Percentiles rank a stretch among this genome's conserved stretches.
phyloP scores from a whole-genome alignment of 2,797 vertebrate genomes.

The Sparidentex hasta region DNA sequence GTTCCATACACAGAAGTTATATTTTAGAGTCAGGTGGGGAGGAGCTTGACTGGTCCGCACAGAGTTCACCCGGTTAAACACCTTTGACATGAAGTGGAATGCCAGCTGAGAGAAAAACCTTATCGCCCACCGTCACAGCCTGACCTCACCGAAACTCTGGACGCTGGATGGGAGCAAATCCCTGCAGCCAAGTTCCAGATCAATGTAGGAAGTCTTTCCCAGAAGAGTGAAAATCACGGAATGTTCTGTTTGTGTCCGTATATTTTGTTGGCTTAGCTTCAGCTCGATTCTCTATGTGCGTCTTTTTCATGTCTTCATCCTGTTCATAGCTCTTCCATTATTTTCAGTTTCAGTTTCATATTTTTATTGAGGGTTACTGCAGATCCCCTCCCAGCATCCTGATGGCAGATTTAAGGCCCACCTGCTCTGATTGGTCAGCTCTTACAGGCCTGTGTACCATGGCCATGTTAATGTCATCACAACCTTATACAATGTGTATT shows the following conservation, averaged over 20 bases:
- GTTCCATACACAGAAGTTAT: slow-evolving; percentile 5
- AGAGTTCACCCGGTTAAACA: neutral
- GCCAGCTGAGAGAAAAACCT: neutral
- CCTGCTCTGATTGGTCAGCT: no score
- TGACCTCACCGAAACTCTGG: slow-evolving; percentile 12
- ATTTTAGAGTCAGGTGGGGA: slow-evolving; percentile 7
- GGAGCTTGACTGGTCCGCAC: neutral
- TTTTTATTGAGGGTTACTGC: no score
- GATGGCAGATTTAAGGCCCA: no score
- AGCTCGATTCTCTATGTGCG: neutral
- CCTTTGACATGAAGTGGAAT: slow-evolving; percentile 2
- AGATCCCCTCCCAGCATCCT: no score
- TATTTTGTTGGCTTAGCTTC: neutral
- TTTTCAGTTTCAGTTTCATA: no score
- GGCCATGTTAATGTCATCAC: no score
- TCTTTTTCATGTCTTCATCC: neutral
- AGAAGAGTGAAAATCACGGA: neutral
- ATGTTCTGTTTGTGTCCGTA: neutral
- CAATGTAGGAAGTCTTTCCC: neutral
- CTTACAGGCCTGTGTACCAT: no score
- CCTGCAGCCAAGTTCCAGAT: neutral
- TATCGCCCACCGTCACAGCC: slow-evolving; percentile 6
- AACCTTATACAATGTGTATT: no score
- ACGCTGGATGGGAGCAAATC: slow-evolving; percentile 15
- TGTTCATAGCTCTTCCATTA: neutral